Percentiles rank a stretch among this genome's conserved stretches.
Evolutionary conservation across 2,888 invertebrate genomes (phyloP).

Genomic region (Apantesis nais): DNA sequence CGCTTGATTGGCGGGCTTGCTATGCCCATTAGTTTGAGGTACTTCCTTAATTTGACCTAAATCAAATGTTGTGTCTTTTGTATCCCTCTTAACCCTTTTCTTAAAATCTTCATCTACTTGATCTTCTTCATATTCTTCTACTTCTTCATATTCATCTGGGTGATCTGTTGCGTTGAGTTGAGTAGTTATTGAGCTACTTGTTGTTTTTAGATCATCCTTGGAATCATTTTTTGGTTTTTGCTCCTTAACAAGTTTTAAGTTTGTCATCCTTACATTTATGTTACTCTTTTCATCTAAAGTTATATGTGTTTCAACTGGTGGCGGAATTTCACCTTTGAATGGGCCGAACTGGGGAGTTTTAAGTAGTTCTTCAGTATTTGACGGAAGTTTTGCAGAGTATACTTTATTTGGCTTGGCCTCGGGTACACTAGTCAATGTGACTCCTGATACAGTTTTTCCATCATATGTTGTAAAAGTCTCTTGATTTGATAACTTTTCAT

Average conservation of each 20-base stretch:
- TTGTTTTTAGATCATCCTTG: slow-evolving; percentile 59
- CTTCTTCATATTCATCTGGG: slow-evolving; percentile 51
- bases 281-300: slow-evolving; percentile 41
- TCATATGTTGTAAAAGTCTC: slow-evolving; percentile 90
- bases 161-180: slow-evolving; percentile 41
- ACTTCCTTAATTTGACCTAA: slow-evolving; percentile 62
- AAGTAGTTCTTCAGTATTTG: slow-evolving; percentile 85
- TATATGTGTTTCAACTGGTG: slow-evolving; percentile 63
- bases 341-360: slow-evolving; percentile 91
- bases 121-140: slow-evolving; percentile 52
- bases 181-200: slow-evolving; percentile 38
- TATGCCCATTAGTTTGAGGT: slow-evolving; percentile 57
- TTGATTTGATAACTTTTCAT: slow-evolving; percentile 70
- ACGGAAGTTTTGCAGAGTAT: slow-evolving; percentile 76
- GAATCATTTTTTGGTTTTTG: slow-evolving; percentile 49
- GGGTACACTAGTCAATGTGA: slow-evolving; percentile 85
- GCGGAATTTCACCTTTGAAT: slow-evolving; percentile 90
- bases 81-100: slow-evolving; percentile 62
- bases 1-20: slow-evolving; percentile 62
- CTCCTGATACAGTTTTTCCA: slow-evolving; percentile 90
- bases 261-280: slow-evolving; percentile 60
- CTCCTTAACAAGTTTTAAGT: slow-evolving; percentile 73
- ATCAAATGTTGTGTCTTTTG: slow-evolving; percentile 68
- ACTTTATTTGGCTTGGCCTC: slow-evolving; percentile 67
- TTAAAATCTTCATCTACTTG: slow-evolving; percentile 37